These are phyloP conservation scores for Ferdinandea cuprea DNA, from an alignment of 2,888 invertebrate genomes.

Conservation along the genomic window DNA sequence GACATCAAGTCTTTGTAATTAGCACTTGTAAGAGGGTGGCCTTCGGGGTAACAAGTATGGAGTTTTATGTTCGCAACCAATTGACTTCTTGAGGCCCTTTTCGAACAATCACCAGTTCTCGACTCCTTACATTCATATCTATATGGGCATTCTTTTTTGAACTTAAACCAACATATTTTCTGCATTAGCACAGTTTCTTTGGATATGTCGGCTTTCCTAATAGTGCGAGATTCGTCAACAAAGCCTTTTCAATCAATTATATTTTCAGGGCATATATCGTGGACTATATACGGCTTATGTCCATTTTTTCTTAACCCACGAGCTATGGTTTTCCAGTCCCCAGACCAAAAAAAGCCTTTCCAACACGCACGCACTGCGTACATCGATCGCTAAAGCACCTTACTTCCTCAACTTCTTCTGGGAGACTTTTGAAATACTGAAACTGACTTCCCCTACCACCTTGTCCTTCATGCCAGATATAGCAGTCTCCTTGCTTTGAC, in stretches of 20 bases:
- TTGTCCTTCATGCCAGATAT: conserved; percentile 15
- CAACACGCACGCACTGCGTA: conserved; percentile 4
- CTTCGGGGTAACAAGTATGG: neutral
- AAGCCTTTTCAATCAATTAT: no score
- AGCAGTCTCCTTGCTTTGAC: conserved; percentile 14
- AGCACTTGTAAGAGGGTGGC: neutral
- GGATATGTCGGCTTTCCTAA: conserved; percentile 17
- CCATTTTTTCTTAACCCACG: conserved; percentile 1
- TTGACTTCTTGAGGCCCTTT: no score
- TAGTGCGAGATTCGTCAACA: conserved; percentile 13
- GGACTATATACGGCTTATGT: neutral
- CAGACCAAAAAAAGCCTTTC: conserved; percentile 21
- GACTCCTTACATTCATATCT: no score
- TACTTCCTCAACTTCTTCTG: conserved; percentile 3
- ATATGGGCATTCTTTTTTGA: no score
- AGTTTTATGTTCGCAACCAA: no score
- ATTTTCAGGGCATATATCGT: no score
- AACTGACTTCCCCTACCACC: conserved; percentile 12
- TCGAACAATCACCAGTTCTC: no score
- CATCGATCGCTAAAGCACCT: conserved; percentile 20
- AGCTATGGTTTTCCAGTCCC: conserved; percentile 1
- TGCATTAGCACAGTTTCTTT: conserved; percentile 14
- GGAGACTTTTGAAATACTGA: conserved; percentile 15
- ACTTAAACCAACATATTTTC: no score
- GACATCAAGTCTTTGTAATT: conserved; percentile 26